Percentiles rank a stretch among this genome's conserved stretches.
Evolutionary conservation across 2,797 vertebrate genomes (phyloP).

Genomic region (Tapirus indicus): DNA sequence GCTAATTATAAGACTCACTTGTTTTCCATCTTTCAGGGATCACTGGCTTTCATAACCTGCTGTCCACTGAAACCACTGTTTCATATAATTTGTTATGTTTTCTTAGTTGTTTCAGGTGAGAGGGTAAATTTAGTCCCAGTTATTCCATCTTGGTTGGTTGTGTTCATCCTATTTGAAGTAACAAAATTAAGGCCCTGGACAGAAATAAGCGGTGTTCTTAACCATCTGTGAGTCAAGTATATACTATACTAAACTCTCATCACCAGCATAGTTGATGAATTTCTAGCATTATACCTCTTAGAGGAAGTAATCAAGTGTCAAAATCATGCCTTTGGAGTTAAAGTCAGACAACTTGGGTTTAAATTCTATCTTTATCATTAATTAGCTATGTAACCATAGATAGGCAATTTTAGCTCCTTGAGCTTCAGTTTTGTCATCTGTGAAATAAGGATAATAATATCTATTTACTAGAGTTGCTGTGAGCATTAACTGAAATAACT

Average conservation of each 20-base stretch:
- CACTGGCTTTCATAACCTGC: not conserved
- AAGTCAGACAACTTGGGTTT: not conserved
- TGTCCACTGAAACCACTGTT: not conserved
- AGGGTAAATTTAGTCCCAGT: not conserved
- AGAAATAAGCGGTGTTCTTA: not conserved
- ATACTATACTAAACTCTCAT: not conserved
- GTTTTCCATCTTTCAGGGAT: not conserved
- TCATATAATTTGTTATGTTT: not conserved
- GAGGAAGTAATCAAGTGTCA: not conserved
- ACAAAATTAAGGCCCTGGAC: not conserved
- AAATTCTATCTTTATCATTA: constrained; percentile 3
- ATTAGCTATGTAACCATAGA: not conserved
- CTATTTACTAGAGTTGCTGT: not conserved
- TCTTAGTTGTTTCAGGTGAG: not conserved
- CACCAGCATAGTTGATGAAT: not conserved
- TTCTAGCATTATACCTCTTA: not conserved
- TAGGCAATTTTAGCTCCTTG: not conserved
- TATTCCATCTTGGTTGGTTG: not conserved
- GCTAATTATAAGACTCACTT: not conserved
- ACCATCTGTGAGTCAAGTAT: not conserved
- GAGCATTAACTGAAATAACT: not conserved
- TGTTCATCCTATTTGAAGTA: not conserved
- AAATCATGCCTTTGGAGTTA: constrained; percentile 1
- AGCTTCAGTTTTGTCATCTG: not conserved
- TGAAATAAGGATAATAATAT: not conserved